Evolutionary conservation across 2,113 vertebrate species (phyloP), one percentile per base, ranked within the genome.

Genomic region (Typhlomys cinereus): DNA sequence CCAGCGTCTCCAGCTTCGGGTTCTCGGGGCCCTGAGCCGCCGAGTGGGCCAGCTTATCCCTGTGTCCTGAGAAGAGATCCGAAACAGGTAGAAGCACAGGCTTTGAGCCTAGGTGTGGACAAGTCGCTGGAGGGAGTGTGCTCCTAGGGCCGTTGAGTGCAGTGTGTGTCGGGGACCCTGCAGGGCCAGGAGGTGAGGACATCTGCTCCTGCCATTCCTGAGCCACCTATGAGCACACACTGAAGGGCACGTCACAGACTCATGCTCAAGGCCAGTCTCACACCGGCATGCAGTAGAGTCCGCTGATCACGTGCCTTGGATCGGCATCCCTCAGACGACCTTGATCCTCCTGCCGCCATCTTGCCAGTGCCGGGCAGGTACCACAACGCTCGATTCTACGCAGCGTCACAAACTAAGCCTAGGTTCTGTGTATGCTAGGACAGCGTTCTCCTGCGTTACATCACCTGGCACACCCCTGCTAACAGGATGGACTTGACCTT

Each of bases 1-100:
- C 97, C 79, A 99, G 97, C 85, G 95, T 95, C 10, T 13, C 92
- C 97, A 99, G 97, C 91, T 98, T 99, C 0, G 99, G 99, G 96
- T 99, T 99, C 84, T 99, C 98, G 0, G 96, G 69, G 29, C 9
- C 5, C 1, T 97, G 85, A 2, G 9, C 0, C 0, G 98, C 96
- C 11, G 99, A 71, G 0, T 0, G 89, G 95, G 1, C 85, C 85
- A 99, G 97, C 9, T 82, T 62, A 0, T 0, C 39, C 76, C 89
- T 93, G 93, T 98, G 98, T 41, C 97, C 99, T 99, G 97, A 0
- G 3, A 31, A 73, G 52, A 84, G 78, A 4, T 57, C 69, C 50
- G 7, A 36, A n/a, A 66, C 66, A 85, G 44, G 25, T 13, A 57
- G 66, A 80, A 50, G n/a, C 36, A 44, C 5, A 46, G 75, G 52